Base-by-base conservation (phyloP, 2,797 vertebrate genomes). In the Schizopygopsis malacanthus region DNA sequence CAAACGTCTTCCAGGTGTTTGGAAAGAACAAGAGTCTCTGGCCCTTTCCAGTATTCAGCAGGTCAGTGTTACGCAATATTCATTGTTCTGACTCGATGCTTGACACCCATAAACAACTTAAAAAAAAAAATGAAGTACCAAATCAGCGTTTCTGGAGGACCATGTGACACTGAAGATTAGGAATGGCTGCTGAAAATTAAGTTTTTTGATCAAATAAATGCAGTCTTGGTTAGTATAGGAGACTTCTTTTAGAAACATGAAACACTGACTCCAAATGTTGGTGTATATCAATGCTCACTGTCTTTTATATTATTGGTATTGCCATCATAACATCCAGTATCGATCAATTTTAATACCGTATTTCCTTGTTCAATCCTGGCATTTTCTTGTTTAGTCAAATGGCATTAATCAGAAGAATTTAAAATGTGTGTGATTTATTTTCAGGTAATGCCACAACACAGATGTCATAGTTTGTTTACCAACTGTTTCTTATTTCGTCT, bases 1-100 rank as follows among this genome's bases (percentile, higher is more conserved):
- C 90, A 90, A 97, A 97, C 83, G 90, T 97, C 41, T 92, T 95
- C 85, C 95, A 96, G 81, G 96, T 97, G 80, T 96, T 96, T 92
- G 96, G 96, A 67, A 93, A 94, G 71, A 91, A 95, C 81, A 96
- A 93, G 87, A 95, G 91, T 83, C 91, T 95, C 56, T 97, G 96
- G 96, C 89, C 96, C 33, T 90, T 96, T 54, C 96, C 96, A 59
- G 70, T 96, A 75, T 94, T 94, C 50, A 95, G 95, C 59, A 96
- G 96, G 96, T 96, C 33, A 73, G 67, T 80, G 9, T 61, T 16
- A 43, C 25, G 12, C 33, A 45, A n/a, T n/a, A 41, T 4, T 41
- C 9, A 65, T 65, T 69, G 7, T 69, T 69, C 18, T 69, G 37
- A 69, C 37, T 39, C 16, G 25, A 3, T 65, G 61, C 25, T 65